These are phyloP conservation scores for Chinchilla lanigera DNA, from an alignment of 2,113 vertebrate genomes.

Conservation along the genomic window DNA sequence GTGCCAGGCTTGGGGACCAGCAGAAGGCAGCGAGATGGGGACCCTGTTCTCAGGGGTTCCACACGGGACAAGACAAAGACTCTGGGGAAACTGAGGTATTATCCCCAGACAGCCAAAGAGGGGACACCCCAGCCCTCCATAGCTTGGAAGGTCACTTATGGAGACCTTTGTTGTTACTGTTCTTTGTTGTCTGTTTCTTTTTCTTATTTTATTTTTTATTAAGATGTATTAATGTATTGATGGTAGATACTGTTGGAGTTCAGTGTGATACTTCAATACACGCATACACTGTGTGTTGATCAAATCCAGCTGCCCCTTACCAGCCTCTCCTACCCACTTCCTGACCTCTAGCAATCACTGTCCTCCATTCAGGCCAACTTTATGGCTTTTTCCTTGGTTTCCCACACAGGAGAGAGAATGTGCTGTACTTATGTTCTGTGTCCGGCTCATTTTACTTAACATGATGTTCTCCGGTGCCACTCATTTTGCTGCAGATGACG, in stretches of 20 bases:
- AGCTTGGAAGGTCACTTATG: neutral
- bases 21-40: neutral
- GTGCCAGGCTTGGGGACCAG: rapidly evolving
- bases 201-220: neutral
- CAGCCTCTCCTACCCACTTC: neutral
- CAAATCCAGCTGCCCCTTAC: too few relatives aligned
- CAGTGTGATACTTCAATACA: neutral
- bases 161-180: neutral
- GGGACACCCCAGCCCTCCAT: rapidly evolving
- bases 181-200: neutral
- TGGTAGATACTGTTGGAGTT: neutral
- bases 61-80: neutral
- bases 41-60: neutral
- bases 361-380: neutral
- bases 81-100: neutral
- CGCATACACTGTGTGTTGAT: neutral
- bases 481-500: neutral
- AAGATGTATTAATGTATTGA: neutral
- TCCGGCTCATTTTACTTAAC: neutral
- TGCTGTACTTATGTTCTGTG: neutral
- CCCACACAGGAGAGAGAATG: neutral
- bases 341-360: neutral
- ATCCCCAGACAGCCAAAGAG: neutral
- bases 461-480: neutral
- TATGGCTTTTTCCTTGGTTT: neutral